These are phyloP conservation scores for Drosophila mauritiana DNA, from an alignment of 1,140 invertebrate genomes.

Conservation along the genomic window DNA sequence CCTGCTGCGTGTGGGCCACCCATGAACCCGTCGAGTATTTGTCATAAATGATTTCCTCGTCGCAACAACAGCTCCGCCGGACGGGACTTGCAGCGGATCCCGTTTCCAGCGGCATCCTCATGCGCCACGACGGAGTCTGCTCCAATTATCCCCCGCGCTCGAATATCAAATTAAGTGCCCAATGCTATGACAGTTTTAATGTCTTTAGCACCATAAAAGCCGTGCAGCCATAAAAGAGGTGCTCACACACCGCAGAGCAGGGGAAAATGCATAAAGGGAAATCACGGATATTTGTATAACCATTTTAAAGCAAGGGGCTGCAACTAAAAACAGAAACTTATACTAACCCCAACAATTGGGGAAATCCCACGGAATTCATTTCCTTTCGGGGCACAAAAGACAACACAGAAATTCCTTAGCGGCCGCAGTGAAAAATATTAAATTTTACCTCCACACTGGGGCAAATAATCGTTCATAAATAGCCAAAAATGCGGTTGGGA, in stretches of 20 bases:
- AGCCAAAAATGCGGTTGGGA: slow-evolving; percentile 67
- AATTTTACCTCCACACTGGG: slow-evolving; percentile 25
- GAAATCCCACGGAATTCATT: slow-evolving; percentile 53
- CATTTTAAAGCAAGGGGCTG: slow-evolving; percentile 6
- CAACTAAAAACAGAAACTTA: slow-evolving; percentile 20
- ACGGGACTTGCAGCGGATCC: slow-evolving; percentile 28
- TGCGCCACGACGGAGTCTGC: slow-evolving; percentile 47
- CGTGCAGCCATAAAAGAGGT: slow-evolving; percentile 48
- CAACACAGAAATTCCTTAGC: slow-evolving; percentile 59
- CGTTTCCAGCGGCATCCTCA: slow-evolving; percentile 36
- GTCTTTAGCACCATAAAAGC: slow-evolving; percentile 77
- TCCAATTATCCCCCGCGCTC: slow-evolving; percentile 73
- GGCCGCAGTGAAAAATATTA: slow-evolving; percentile 36
- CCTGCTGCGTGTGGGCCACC: slow-evolving; percentile 55
- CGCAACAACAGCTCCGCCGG: slow-evolving; percentile 28
- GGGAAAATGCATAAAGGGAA: slow-evolving; percentile 15
- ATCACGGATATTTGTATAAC: slow-evolving; percentile 27
- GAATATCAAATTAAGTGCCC: slow-evolving; percentile 81
- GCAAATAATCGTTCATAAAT: slow-evolving; percentile 75
- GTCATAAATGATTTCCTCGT: slow-evolving; percentile 63
- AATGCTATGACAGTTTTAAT: slow-evolving; percentile 80
- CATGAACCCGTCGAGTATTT: slow-evolving; percentile 57
- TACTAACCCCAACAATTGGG: slow-evolving; percentile 45
- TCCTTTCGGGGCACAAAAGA: slow-evolving; percentile 21
- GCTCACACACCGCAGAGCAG: slow-evolving; percentile 16